Evolutionary conservation across 2,888 invertebrate species (phyloP).

Genomic region (Elgonia sp.): DNA sequence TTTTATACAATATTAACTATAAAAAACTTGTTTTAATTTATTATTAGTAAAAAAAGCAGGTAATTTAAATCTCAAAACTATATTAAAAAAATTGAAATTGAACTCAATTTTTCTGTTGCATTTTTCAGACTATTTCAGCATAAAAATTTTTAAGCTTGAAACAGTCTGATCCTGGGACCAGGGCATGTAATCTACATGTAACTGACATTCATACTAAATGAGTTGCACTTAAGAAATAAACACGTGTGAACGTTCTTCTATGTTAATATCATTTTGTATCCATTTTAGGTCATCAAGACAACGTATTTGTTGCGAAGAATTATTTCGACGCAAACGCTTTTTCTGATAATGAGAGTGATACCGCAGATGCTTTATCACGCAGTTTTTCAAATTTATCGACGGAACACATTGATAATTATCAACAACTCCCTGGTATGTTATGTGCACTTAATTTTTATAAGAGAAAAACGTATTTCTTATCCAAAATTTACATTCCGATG

Average conservation of each 20-base stretch:
- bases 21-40: no score
- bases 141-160: no score
- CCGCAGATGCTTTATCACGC: conserved; percentile 22
- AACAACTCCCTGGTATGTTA: conserved; percentile 30
- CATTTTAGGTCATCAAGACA: conserved; percentile 13
- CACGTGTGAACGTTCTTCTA: background rate
- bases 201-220: conserved; percentile 13
- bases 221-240: conserved; percentile 6
- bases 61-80: no score
- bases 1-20: no score
- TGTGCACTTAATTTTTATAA: conserved; percentile 23
- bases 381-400: conserved; percentile 27
- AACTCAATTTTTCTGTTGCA: no score
- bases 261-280: conserved; percentile 26
- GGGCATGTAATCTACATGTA: conserved; percentile 16
- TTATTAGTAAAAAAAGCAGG: no score
- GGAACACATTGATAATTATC: conserved; percentile 26
- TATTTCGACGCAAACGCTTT: background rate
- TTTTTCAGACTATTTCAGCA: no score
- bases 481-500: conserved; percentile 14
- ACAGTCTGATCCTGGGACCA: no score
- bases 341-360: background rate
- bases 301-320: conserved; percentile 13
- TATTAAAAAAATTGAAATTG: no score
- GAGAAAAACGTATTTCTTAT: conserved; percentile 20